Conservation (phyloP, 2,797 vertebrate genomes). For the Crax fasciolata region DNA sequence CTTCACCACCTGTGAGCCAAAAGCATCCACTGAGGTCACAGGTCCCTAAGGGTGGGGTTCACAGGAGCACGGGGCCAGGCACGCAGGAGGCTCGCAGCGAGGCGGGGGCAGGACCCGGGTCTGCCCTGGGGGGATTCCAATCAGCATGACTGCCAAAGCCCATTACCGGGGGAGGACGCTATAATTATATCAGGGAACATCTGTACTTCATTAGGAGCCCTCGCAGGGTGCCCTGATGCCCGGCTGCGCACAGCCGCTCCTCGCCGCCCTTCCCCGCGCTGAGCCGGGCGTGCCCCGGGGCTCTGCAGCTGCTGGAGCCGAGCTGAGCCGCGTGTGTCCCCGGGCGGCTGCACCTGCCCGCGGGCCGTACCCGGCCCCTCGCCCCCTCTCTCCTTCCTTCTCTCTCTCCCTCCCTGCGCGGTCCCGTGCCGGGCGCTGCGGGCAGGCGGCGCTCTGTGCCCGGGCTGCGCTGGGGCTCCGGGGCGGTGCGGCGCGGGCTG, state of each 20-base stretch:
- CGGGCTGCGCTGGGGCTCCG: neutral
- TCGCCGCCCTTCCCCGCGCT: neutral
- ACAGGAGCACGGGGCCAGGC: rapidly evolving
- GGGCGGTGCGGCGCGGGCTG: constrained; percentile 19
- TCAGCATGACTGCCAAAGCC: constrained; percentile 26
- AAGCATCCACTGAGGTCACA: rapidly evolving
- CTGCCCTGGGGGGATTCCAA: neutral
- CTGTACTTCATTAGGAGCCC: constrained; percentile 56
- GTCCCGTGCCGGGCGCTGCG: neutral
- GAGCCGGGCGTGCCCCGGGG: neutral
- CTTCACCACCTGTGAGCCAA: neutral
- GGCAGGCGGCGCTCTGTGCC: constrained; percentile 67
- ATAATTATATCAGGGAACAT: constrained; percentile 44
- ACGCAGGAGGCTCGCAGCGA: rapidly evolving
- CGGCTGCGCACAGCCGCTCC: neutral
- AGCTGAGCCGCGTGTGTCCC: neutral
- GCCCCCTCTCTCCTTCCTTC: no score
- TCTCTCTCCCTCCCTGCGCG: no score
- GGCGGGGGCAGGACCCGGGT: neutral
- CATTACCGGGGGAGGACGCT: neutral
- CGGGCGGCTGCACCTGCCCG: constrained; percentile 22
- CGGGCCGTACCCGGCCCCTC: neutral
- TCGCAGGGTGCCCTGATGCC: constrained; percentile 6
- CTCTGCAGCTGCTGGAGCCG: neutral
- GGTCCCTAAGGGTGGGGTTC: rapidly evolving